Evolutionary conservation across 2,113 vertebrate species (phyloP), one percentile per base, ranked within the genome.

Genomic region (Rhipidura dahli): DNA sequence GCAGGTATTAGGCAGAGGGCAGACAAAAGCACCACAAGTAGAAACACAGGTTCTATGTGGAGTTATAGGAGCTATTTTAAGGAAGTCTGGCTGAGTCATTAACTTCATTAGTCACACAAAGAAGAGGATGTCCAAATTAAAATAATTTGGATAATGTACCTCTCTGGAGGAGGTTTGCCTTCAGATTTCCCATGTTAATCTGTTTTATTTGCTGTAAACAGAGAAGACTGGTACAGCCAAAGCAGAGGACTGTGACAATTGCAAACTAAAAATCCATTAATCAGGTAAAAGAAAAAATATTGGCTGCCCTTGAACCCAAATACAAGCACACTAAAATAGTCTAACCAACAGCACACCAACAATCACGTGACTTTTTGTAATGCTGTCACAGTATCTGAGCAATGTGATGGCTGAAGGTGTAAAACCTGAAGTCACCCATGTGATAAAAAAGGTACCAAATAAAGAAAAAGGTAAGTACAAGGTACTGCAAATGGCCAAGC

Each of bases 281-380:
- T 70, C 28, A 66, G 37, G 4, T 59, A 9, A 24, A 61, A 37
- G 40, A 9, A 83, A 9, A 83, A 66, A 61, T 2, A 4, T 53
- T 81, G 26, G 1, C 3, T 89, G 66, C 15, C 42, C 59, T 81
- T 49, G n/a, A 81, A 72, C 18, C 3, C 14, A 60, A 24, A 39
- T 35, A 44, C 3, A 45, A 35, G 18, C 13, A 28, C 31, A 18
- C 4, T 22, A 42, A 80, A 92, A 51, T 10, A 56, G 13, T 6
- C 15, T 39, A 64, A 59, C 15, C 11, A 77, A 39, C 10, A 75
- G 31, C 13, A 47, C 15, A 7, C 12, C 8, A 83, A 33, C 22
- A 82, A 20, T n/a, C 9, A 31, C 0, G 0, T 2, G n/a, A 53
- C 2, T 14, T 42, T 77, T 21, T 56, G 13, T 26, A 47, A n/a